Conservation (phyloP, 2,113 vertebrate genomes). For the Solenodon paradoxus region DNA sequence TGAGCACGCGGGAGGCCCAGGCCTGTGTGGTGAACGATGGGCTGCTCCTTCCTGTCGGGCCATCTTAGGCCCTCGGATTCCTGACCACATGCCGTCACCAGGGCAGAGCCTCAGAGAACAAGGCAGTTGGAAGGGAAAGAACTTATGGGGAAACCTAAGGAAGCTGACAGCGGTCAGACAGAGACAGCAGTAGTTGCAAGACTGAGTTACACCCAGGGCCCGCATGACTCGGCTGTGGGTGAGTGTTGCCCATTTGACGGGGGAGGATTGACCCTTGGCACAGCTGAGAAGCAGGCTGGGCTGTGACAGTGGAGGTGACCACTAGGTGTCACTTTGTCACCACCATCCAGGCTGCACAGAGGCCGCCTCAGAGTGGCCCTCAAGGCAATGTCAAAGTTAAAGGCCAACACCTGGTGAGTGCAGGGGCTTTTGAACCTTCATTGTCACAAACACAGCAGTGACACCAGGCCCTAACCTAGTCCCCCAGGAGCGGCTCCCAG, state of each 20-base stretch:
- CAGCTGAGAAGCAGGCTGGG: not conserved
- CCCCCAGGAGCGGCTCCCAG: not conserved
- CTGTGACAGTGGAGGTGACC: slow-evolving; percentile 28
- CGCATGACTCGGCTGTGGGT: not conserved
- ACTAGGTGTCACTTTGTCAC: slow-evolving; percentile 77
- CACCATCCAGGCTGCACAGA: not conserved
- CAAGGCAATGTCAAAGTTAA: not conserved
- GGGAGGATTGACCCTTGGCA: too few species aligned
- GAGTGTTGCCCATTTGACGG: accelerated
- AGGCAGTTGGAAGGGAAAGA: not conserved
- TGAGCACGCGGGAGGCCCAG: not conserved
- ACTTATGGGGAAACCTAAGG: too few species aligned
- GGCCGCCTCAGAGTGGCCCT: not conserved
- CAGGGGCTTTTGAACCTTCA: not conserved
- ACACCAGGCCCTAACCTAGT: not conserved
- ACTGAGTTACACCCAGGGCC: not conserved
- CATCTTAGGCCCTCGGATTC: not conserved
- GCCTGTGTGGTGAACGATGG: not conserved
- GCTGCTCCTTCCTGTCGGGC: not conserved
- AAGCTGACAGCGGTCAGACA: too few species aligned
- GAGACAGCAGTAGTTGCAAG: not conserved
- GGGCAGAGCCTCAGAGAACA: not conserved
- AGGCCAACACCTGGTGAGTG: not conserved
- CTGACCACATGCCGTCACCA: not conserved
- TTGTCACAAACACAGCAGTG: not conserved